Percentiles rank a stretch among this genome's conserved stretches.
These are phyloP conservation scores for Corvus hawaiiensis DNA, from an alignment of 2,113 vertebrate genomes.

Conservation along the genomic window DNA sequence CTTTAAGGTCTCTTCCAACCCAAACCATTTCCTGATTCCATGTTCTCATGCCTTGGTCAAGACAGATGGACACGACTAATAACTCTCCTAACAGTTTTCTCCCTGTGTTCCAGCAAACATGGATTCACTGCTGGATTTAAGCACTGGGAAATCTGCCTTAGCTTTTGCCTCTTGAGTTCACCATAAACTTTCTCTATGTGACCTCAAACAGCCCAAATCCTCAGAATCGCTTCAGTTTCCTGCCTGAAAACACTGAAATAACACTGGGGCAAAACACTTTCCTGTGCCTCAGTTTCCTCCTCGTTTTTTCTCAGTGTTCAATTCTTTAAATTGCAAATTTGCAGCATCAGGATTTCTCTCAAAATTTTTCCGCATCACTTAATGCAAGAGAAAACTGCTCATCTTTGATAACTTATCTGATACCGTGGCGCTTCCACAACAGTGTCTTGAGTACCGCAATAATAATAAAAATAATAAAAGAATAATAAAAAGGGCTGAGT, in stretches of 20 bases:
- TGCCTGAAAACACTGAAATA: fast-evolving
- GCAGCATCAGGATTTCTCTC: neutral
- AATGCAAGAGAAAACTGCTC: neutral
- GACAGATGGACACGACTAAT: neutral
- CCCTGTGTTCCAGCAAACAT: neutral
- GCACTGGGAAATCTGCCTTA: neutral
- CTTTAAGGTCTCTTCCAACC: neutral
- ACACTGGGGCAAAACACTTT: neutral
- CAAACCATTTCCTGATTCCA: neutral
- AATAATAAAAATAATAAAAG: neutral
- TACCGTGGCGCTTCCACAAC: fast-evolving
- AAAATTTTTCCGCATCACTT: neutral
- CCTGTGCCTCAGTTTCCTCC: neutral
- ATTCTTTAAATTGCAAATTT: neutral
- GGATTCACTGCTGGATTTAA: neutral
- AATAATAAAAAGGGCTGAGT: neutral
- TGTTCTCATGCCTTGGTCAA: neutral
- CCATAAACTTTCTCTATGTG: neutral
- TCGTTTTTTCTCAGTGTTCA: neutral
- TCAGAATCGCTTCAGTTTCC: neutral
- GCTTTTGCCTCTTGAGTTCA: neutral
- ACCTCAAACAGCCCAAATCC: neutral
- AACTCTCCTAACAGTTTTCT: neutral
- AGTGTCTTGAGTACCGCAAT: neutral
- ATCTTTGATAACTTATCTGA: neutral